A percentile compares a stretch with the other conserved stretches of the same genome.
phyloP scores from a whole-genome alignment of 2,888 invertebrate species.

The Amorpha juglandis region DNA sequence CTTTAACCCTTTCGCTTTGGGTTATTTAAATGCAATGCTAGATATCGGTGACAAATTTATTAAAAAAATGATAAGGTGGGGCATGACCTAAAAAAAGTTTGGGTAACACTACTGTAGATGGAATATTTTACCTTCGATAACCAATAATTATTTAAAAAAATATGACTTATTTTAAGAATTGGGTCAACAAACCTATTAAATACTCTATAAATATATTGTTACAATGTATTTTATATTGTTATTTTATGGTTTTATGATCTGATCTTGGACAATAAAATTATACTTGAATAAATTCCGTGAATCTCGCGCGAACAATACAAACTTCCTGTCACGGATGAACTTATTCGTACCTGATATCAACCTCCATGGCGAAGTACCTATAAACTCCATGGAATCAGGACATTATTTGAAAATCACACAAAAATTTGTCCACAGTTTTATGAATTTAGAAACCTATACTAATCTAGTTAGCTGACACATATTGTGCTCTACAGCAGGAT shows the following conservation, averaged over 20 bases:
- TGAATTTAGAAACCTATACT: too few species aligned
- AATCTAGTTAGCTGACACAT: too few species aligned
- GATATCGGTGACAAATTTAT: too few species aligned
- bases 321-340: too few species aligned
- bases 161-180: not conserved
- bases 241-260: conserved; percentile 9
- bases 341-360: not conserved
- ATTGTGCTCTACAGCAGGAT: too few species aligned
- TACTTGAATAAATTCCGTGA: not conserved
- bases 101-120: too few species aligned
- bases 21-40: too few species aligned
- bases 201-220: not conserved
- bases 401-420: not conserved
- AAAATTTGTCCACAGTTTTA: too few species aligned
- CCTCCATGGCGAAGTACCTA: not conserved
- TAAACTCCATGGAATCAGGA: not conserved
- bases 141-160: not conserved
- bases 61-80: too few species aligned
- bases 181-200: not conserved
- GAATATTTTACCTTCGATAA: not conserved
- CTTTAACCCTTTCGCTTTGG: too few species aligned
- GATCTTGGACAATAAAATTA: not conserved
- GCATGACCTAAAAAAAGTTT: too few species aligned
- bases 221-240: conserved; percentile 11
- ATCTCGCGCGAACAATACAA: too few species aligned